Evolutionary conservation across 2,113 vertebrate species (phyloP).

Genomic region (Pseudopipra pipra): DNA sequence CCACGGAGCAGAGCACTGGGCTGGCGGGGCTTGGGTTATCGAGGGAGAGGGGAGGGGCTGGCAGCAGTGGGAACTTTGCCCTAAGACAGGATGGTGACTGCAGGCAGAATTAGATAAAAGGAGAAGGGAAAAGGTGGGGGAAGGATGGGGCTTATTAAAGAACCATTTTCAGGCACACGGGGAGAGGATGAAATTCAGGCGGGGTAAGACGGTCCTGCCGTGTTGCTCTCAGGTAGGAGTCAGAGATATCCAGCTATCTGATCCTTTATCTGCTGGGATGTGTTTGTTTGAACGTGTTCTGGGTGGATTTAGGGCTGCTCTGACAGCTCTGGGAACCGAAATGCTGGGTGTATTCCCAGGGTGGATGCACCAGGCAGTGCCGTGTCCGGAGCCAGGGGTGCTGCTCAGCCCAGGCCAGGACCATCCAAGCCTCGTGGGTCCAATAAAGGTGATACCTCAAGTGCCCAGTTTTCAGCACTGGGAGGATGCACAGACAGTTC

Average conservation of each 20-base stretch:
- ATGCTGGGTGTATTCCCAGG: neutral
- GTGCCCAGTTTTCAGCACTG: neutral
- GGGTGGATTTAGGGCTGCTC: neutral
- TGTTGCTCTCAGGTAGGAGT: neutral
- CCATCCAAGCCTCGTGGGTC: neutral
- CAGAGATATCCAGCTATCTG: neutral
- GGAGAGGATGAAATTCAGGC: neutral
- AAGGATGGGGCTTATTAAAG: neutral
- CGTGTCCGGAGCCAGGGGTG: fast-evolving
- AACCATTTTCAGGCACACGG: neutral
- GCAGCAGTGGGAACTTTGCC: neutral
- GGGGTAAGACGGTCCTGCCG: fast-evolving
- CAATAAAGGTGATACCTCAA: neutral
- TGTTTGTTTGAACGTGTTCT: neutral
- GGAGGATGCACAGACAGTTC: neutral
- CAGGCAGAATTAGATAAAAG: neutral
- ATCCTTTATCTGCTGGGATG: neutral
- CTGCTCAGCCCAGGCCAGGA: fast-evolving
- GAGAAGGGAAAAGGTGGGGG: neutral
- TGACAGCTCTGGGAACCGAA: neutral
- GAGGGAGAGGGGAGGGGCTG: neutral
- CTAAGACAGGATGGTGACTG: neutral
- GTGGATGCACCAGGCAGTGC: neutral
- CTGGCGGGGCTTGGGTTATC: neutral
- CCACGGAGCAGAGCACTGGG: neutral